Conservation (phyloP, 1,140 invertebrate genomes). For the Megathymus violae region DNA sequence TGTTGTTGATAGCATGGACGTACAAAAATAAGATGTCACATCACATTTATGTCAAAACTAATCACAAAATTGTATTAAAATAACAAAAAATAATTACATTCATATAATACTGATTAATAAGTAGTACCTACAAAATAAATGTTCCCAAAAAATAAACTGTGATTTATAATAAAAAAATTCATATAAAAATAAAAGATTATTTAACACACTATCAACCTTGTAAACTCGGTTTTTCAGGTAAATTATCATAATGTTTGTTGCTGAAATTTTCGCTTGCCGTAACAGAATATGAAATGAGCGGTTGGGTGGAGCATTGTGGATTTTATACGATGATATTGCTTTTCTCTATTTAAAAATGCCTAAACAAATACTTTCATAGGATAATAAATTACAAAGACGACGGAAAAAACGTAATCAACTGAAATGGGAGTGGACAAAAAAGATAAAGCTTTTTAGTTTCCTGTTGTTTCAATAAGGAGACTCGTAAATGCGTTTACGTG, state of each 20-base stretch:
- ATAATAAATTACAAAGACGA: background rate
- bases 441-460: conserved; percentile 39
- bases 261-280: conserved; percentile 65
- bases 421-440: conserved; percentile 3
- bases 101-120: no score
- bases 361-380: conserved; percentile 16
- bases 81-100: no score
- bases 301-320: conserved; percentile 48
- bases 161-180: no score
- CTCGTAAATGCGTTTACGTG: conserved; percentile 50
- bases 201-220: background rate
- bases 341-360: conserved; percentile 42
- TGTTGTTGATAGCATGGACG: no score
- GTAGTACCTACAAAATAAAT: no score
- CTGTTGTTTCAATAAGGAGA: conserved; percentile 42
- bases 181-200: no score
- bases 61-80: no score
- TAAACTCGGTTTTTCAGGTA: conserved; percentile 49
- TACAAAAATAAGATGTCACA: no score
- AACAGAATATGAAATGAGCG: conserved; percentile 69
- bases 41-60: no score
- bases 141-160: no score
- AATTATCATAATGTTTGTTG: conserved; percentile 79
- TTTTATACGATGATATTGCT: conserved; percentile 52
- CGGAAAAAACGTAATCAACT: background rate